Conservation (phyloP, 2,888 invertebrate genomes). For the Steinernema scapterisci region DNA sequence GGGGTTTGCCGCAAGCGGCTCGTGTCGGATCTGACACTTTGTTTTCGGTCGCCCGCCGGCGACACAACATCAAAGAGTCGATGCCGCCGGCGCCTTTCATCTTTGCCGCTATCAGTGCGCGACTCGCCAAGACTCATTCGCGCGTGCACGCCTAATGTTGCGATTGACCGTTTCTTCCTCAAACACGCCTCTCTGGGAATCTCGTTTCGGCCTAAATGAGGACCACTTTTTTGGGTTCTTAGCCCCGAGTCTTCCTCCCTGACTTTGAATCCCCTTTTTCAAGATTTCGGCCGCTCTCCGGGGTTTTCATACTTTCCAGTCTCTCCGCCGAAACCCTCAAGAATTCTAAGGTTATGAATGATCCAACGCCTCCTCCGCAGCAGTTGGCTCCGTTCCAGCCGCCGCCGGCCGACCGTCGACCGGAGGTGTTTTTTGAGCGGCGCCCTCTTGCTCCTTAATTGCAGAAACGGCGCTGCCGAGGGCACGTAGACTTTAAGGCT, state of each 20-base stretch:
- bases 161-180: background rate
- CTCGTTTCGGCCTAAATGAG: no score
- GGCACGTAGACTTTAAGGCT: background rate
- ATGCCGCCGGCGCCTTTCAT: conserved; percentile 31
- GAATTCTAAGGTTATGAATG: no score
- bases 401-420: no score
- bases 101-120: conserved; percentile 32
- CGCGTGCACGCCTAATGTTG: conserved; percentile 31
- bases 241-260: no score
- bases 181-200: background rate
- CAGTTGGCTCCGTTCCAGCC: no score
- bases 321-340: no score
- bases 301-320: no score
- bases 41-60: conserved; percentile 29
- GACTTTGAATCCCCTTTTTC: no score
- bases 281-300: no score
- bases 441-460: background rate
- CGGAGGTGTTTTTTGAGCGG: background rate
- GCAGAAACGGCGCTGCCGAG: background rate
- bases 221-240: no score
- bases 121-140: conserved; percentile 16
- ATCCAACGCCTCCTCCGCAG: no score
- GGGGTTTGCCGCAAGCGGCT: background rate
- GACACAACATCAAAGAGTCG: conserved; percentile 32
- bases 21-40: conserved; percentile 25